A percentile compares a stretch with the other conserved stretches of the same genome.
Conservation (phyloP, 2,888 invertebrate species). For the Liodrosophila aerea region DNA sequence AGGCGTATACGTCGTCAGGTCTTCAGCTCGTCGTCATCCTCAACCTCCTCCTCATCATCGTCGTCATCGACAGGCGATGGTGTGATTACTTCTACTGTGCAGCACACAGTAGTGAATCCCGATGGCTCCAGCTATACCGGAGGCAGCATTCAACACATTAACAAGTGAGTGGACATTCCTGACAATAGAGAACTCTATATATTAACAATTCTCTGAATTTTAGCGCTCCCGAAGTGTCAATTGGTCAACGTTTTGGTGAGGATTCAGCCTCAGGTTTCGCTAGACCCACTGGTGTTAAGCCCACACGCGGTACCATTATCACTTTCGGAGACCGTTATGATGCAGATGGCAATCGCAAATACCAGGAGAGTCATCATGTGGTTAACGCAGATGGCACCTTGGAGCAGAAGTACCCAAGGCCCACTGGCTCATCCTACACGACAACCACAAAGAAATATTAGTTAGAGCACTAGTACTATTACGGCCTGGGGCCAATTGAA, state of each 20-base stretch:
- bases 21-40: slow-evolving; percentile 54
- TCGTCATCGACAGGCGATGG: slow-evolving; percentile 41
- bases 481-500: slow-evolving; percentile 24
- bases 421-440: background rate
- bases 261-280: slow-evolving; percentile 31
- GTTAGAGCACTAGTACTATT: slow-evolving; percentile 12
- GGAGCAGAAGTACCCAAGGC: background rate
- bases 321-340: slow-evolving; percentile 13
- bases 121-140: slow-evolving; percentile 40
- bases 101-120: slow-evolving; percentile 26
- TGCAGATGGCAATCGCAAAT: slow-evolving; percentile 5
- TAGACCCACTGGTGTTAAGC: background rate
- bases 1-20: slow-evolving; percentile 74
- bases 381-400: slow-evolving; percentile 7
- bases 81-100: slow-evolving; percentile 21
- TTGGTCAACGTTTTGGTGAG: slow-evolving; percentile 50
- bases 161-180: background rate
- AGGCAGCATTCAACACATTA: slow-evolving; percentile 23
- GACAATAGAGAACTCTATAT: background rate
- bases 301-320: background rate
- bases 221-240: too few species aligned
- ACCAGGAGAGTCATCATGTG: background rate
- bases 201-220: background rate
- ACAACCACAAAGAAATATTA: slow-evolving; percentile 2
- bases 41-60: slow-evolving; percentile 50